phyloP scores from a whole-genome alignment of 64 coral and sea anemone genomes.

The Stylophora pistillata region DNA sequence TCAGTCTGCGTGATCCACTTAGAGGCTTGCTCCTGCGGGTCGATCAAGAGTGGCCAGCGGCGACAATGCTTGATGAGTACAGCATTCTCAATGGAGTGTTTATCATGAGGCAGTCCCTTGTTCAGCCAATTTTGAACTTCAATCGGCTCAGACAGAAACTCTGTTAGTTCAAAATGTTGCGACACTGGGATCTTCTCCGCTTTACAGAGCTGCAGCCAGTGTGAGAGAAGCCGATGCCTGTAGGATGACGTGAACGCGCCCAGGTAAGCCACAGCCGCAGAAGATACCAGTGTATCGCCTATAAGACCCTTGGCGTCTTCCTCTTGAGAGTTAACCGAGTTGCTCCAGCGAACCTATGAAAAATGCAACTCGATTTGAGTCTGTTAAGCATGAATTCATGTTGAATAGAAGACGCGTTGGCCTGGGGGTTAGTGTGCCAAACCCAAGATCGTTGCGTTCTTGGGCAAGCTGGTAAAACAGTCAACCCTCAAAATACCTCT shows the following conservation, averaged over 20 bases:
- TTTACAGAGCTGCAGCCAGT: conserved; percentile 75
- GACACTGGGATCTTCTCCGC: conserved; percentile 69
- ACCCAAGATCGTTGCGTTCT: too few species aligned
- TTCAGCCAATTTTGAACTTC: conserved; percentile 97
- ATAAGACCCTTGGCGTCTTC: conserved; percentile 60
- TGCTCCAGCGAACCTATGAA: conserved; percentile 79
- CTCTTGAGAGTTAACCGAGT: conserved; percentile 61
- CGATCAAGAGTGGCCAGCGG: conserved; percentile 84
- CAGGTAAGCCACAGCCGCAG: conserved; percentile 82
- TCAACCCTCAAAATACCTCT: too few species aligned
- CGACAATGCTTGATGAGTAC: conserved; percentile 83
- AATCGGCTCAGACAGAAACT: conserved; percentile 79
- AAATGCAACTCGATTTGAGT: neutral
- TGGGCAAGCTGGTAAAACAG: too few species aligned
- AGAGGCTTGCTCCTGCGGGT: conserved; percentile 88
- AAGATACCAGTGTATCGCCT: conserved; percentile 77
- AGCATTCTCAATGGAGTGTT: conserved; percentile 89
- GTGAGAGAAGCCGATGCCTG: conserved; percentile 53
- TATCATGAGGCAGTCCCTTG: conserved; percentile 80
- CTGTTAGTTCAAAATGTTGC: conserved; percentile 81
- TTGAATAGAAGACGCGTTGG: neutral
- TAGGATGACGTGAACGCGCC: conserved; percentile 81
- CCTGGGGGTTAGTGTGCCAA: too few species aligned
- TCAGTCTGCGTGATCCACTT: conserved; percentile 95
- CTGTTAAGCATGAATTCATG: neutral